phyloP scores from a whole-genome alignment of 2,113 vertebrate species.

The Daphoenositta chrysoptera region DNA sequence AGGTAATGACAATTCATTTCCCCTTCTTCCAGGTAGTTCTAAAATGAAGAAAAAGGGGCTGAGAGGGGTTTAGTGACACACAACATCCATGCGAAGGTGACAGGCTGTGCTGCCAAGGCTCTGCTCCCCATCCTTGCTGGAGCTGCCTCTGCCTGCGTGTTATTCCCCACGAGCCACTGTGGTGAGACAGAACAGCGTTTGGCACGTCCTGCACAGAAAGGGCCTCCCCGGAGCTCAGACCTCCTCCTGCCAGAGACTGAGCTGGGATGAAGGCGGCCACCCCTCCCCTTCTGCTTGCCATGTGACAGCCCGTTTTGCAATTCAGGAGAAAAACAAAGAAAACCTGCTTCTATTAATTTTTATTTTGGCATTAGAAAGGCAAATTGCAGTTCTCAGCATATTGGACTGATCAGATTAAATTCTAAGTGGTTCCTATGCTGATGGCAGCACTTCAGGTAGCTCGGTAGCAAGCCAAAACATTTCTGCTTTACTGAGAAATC shows the following conservation, averaged over 20 bases:
- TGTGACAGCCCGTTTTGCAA: fast-evolving
- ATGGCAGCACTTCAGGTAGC: not conserved
- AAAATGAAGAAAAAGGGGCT: not conserved
- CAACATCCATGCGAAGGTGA: not conserved
- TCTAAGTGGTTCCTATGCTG: not conserved
- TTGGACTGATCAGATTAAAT: not conserved
- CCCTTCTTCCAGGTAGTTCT: not conserved
- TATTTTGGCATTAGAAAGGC: not conserved
- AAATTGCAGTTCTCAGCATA: not conserved
- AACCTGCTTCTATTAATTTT: not conserved
- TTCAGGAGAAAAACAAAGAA: not conserved
- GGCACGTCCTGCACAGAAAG: not conserved
- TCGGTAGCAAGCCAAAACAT: not conserved
- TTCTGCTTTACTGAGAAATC: not conserved
- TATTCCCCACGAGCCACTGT: fast-evolving
- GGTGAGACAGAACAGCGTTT: not conserved
- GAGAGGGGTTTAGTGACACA: not conserved
- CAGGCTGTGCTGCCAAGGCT: not conserved
- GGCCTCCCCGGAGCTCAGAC: not conserved
- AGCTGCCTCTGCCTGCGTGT: not conserved
- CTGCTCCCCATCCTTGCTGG: not conserved
- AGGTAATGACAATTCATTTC: not conserved
- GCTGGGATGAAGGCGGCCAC: not conserved
- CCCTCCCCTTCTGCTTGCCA: not conserved
- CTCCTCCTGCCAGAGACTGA: not conserved